Conservation (phyloP, 2,888 invertebrate genomes). For the Epistrophella euchroma region DNA sequence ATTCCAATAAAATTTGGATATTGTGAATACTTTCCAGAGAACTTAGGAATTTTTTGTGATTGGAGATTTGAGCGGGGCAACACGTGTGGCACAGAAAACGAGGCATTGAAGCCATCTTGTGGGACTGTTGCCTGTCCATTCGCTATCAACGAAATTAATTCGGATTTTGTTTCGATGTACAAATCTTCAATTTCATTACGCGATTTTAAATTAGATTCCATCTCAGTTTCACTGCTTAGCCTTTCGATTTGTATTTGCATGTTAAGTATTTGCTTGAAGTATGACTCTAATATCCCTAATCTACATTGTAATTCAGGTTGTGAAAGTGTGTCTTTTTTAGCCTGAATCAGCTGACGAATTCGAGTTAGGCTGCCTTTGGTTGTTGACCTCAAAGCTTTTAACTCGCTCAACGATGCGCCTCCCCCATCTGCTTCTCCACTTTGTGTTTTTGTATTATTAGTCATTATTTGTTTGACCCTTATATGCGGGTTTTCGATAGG, state of each 20-base stretch:
- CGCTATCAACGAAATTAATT: neutral
- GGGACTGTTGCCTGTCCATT: neutral
- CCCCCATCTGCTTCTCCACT: neutral
- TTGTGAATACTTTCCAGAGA: slow-evolving; percentile 16
- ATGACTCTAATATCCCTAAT: neutral
- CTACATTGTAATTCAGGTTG: neutral
- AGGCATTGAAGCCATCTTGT: neutral
- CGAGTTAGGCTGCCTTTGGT: neutral
- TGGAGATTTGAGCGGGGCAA: neutral
- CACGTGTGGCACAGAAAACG: neutral
- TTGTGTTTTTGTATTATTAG: neutral
- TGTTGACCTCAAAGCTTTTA: neutral
- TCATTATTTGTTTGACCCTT: neutral
- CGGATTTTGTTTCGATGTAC: slow-evolving; percentile 17
- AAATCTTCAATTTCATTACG: slow-evolving; percentile 28
- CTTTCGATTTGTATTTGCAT: neutral
- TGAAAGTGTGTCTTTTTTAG: neutral
- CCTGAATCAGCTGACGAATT: neutral
- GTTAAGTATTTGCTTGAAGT: neutral
- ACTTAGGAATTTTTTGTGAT: slow-evolving; percentile 6
- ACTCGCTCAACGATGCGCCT: neutral
- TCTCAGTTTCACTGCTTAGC: neutral
- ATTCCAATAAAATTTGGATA: slow-evolving; percentile 21
- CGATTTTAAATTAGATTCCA: neutral
- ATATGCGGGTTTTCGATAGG: neutral